A percentile compares a stretch with the other conserved stretches of the same genome.
Evolutionary conservation across 2,797 vertebrate genomes (phyloP).

Genomic region (Crypturellus tataupa): DNA sequence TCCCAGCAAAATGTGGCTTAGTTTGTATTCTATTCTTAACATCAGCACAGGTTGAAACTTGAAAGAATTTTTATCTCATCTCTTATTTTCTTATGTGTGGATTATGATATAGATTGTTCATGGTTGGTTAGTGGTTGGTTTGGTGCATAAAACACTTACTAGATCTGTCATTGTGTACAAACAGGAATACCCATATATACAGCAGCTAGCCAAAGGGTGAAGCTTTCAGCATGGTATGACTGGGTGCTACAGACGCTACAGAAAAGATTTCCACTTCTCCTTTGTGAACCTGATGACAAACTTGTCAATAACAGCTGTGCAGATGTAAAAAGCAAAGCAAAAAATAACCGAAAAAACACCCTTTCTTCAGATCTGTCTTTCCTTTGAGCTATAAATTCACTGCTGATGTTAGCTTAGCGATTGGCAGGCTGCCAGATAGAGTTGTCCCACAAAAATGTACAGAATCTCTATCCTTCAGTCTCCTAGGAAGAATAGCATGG

Average conservation of each 20-base stretch:
- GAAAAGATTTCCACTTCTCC: background rate
- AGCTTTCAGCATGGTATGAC: background rate
- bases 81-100: background rate
- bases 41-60: background rate
- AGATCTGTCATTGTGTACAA: background rate
- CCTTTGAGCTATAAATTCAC: constrained; percentile 11
- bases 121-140: background rate
- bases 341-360: background rate
- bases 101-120: background rate
- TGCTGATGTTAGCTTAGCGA: constrained; percentile 18
- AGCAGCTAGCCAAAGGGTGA: background rate
- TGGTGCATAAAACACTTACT: background rate
- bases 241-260: background rate
- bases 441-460: constrained; percentile 53
- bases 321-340: background rate
- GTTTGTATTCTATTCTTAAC: background rate
- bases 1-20: background rate
- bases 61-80: background rate
- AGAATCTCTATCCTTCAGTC: background rate
- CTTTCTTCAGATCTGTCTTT: background rate
- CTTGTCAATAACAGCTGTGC: background rate
- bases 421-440: background rate
- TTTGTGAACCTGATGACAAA: background rate
- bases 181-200: background rate
- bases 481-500: background rate